Conservation (phyloP, 2,113 vertebrate genomes). For the Leiothrix lutea region DNA sequence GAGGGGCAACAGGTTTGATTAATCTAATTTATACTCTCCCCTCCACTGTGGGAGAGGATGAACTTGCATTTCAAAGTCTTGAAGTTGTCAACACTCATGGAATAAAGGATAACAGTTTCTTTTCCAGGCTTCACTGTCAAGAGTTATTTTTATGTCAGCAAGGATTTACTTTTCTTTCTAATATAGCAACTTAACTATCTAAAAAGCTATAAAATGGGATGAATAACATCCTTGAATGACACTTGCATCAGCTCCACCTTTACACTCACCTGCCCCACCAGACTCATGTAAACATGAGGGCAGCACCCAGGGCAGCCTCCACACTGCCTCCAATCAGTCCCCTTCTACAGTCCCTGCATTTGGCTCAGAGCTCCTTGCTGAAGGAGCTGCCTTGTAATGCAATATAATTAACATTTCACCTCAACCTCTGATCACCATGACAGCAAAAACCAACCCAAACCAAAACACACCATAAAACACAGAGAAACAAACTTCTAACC, state of each 20-base stretch:
- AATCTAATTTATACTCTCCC: not conserved
- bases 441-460: not conserved
- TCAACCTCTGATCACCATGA: not conserved
- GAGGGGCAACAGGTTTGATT: not conserved
- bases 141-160: not conserved
- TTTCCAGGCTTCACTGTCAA: not conserved
- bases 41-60: not conserved
- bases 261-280: not conserved
- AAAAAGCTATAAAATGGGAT: not conserved
- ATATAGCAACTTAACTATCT: not conserved
- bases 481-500: not conserved
- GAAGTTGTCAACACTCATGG: not conserved
- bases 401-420: not conserved
- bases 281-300: not conserved
- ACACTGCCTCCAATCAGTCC: not conserved
- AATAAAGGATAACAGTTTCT: not conserved
- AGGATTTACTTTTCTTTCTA: not conserved
- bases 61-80: not conserved
- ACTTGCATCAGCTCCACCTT: not conserved
- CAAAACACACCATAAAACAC: not conserved
- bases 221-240: not conserved
- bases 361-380: not conserved
- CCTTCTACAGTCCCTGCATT: not conserved
- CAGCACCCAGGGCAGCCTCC: not conserved
- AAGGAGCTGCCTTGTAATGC: not conserved